Evolutionary conservation across 2,888 invertebrate genomes (phyloP).

Genomic region (Leistus spinibarbis): DNA sequence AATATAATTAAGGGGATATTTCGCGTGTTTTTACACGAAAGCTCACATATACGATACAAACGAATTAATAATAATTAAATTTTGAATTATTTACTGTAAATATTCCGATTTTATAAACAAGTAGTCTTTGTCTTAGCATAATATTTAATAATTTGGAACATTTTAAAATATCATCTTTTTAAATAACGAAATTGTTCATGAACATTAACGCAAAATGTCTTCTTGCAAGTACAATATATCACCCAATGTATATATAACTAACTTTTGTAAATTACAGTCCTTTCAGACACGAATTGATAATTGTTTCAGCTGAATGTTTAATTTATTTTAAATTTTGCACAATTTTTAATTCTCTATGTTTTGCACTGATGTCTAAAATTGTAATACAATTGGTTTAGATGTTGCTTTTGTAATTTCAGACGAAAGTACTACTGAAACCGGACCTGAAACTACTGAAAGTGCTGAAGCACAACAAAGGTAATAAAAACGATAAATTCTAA

Average conservation of each 20-base stretch:
- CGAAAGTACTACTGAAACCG: constrained; percentile 18
- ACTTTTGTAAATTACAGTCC: neutral
- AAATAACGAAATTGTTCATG: no score
- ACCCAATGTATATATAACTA: neutral
- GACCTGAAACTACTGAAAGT: constrained; percentile 20
- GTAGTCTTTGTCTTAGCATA: no score
- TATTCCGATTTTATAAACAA: no score
- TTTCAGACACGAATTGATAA: neutral
- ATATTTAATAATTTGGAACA: no score
- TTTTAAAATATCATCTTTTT: no score
- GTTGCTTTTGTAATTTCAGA: constrained; percentile 21
- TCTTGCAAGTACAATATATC: no score
- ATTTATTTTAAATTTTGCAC: constrained; percentile 4
- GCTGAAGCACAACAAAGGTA: constrained; percentile 20
- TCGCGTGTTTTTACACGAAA: no score
- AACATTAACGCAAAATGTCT: no score
- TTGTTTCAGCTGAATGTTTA: constrained; percentile 18
- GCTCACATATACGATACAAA: no score
- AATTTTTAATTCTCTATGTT: constrained; percentile 31
- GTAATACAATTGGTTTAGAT: neutral
- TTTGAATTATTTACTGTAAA: no score
- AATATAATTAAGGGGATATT: neutral
- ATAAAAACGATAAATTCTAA: neutral
- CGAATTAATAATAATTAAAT: no score
- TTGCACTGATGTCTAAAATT: constrained; percentile 4